Base-by-base conservation (phyloP, 2,797 vertebrate genomes). In the Pseudomugil gertrudae region DNA sequence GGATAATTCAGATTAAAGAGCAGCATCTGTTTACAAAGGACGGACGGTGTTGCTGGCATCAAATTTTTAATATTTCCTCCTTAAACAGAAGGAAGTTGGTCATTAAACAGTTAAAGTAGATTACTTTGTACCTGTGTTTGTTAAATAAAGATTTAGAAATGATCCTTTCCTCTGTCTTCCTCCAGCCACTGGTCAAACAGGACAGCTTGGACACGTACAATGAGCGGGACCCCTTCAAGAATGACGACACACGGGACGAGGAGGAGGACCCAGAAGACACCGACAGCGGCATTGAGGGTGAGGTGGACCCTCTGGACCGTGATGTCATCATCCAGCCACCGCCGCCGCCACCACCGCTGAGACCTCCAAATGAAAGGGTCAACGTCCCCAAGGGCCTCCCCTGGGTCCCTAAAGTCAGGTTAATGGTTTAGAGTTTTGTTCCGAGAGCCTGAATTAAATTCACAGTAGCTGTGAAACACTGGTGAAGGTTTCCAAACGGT, bases 321-420 rank as follows among this genome's bases (percentile, higher is more conserved):
- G 96, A 96, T 0, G 79, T 94, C 0, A 90, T 96, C 26, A 85
- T 96, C 65, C 95, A 96, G 0, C 86, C 90, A 0, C 83, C 93
- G 0, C 94, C 95, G 0, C 85, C 90, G 0, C 83, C 93, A 0
- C 93, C 95, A 0, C 87, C 93, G 0, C 86, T 96, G 24, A 91
- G 92, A 38, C 93, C 89, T 0, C 93, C 95, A 0, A 88, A 94
- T 0, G 97, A 98, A 17, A 93, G 93, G 67, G 90, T 98, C 43
- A 94, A 94, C 38, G 96, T 98, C 87, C 98, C 98, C 63, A 98
- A 96, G 71, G 97, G 98, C n/a, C 95, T 98, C 0, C 97, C 98
- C n/a, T 99, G 98, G 98, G 95, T 97, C 48, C 97, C 98, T 56
- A 99, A 99, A 94, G 97, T 99, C 93, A 97, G 98, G 87, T 90